Percentiles rank a stretch among this genome's conserved stretches.
Conservation (phyloP, 2,888 invertebrate genomes). For the Lycia hirtaria region DNA sequence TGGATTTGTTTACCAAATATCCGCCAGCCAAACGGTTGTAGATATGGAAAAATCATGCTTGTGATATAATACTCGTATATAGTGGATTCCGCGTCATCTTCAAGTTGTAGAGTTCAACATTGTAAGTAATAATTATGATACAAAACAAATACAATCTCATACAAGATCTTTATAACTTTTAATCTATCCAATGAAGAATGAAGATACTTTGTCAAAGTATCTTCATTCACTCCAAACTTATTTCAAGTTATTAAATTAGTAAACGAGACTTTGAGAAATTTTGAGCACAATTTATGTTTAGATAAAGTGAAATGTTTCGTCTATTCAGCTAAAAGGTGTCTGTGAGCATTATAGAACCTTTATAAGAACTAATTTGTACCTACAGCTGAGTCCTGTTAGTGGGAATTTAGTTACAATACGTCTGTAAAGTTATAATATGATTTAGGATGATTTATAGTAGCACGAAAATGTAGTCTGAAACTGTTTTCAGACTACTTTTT, state of each 20-base stretch:
- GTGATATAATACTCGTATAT: too few relatives aligned
- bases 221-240: slow-evolving; percentile 5
- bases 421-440: slow-evolving; percentile 8
- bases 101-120: too few relatives aligned
- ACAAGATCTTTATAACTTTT: slow-evolving; percentile 10
- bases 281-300: slow-evolving; percentile 18
- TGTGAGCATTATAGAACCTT: slow-evolving; percentile 3
- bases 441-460: not conserved
- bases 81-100: too few relatives aligned
- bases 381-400: not conserved
- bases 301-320: slow-evolving; percentile 15
- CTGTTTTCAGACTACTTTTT: too few relatives aligned
- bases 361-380: slow-evolving; percentile 5
- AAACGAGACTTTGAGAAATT: slow-evolving; percentile 14
- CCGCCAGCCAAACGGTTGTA: too few relatives aligned
- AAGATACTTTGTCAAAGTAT: slow-evolving; percentile 4
- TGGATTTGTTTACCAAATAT: too few relatives aligned
- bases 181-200: slow-evolving; percentile 10
- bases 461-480: too few relatives aligned
- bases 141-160: not conserved
- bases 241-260: slow-evolving; percentile 13
- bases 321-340: slow-evolving; percentile 10
- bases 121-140: too few relatives aligned
- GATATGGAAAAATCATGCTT: too few relatives aligned
- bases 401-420: slow-evolving; percentile 1